phyloP scores from a whole-genome alignment of 2,888 invertebrate species.

The Tinea semifulvella region DNA sequence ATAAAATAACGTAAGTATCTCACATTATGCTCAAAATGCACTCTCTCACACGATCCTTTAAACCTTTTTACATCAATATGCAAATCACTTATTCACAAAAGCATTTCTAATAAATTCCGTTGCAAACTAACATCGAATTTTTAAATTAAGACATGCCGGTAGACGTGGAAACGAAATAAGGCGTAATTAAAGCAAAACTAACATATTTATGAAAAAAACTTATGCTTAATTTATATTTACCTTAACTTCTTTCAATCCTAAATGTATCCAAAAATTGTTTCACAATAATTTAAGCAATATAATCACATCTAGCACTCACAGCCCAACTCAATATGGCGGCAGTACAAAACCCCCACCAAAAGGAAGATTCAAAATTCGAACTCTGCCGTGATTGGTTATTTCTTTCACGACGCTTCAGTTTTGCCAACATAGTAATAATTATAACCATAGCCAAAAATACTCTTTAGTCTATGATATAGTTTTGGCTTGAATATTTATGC shows the following conservation, averaged over 20 bases:
- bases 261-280: conserved; percentile 47
- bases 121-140: conserved; percentile 12
- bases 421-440: conserved; percentile 29
- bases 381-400: conserved; percentile 43
- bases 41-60: too few relatives aligned
- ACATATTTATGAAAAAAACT: conserved; percentile 47
- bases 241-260: conserved; percentile 52
- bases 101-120: conserved; percentile 19
- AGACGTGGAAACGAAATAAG: conserved; percentile 18
- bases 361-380: conserved; percentile 53
- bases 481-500: not conserved
- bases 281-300: conserved; percentile 42
- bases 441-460: conserved; percentile 16
- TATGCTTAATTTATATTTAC: conserved; percentile 41
- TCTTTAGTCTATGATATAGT: conserved; percentile 12
- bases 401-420: conserved; percentile 47
- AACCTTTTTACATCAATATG: too few relatives aligned
- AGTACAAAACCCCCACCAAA: conserved; percentile 55
- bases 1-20: not conserved
- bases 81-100: conserved; percentile 18
- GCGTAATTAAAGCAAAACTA: conserved; percentile 21
- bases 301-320: conserved; percentile 59
- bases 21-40: too few relatives aligned
- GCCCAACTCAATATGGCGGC: conserved; percentile 65
- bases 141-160: conserved; percentile 27